phyloP scores from a whole-genome alignment of 2,888 invertebrate species.

The Nomada fabriciana region DNA sequence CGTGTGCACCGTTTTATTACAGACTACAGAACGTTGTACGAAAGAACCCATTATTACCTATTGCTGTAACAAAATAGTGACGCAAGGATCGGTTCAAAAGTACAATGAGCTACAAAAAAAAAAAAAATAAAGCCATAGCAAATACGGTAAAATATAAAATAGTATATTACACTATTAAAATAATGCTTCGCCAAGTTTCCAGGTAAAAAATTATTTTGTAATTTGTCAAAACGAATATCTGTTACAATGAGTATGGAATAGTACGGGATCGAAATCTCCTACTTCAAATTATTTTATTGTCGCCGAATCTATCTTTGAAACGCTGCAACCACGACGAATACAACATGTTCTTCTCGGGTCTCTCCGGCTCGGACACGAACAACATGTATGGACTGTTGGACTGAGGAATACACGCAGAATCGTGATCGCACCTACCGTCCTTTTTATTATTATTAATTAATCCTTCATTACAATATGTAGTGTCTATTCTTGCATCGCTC shows the following conservation, averaged over 20 bases:
- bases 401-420: neutral
- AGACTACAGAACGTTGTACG: neutral
- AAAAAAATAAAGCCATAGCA: neutral
- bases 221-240: neutral
- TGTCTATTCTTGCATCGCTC: neutral
- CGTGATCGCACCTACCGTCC: neutral
- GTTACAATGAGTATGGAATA: no score
- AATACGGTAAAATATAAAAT: neutral
- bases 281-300: constrained; percentile 19
- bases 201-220: neutral
- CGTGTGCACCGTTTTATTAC: neutral
- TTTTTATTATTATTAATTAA: no score
- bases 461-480: no score
- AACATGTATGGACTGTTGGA: neutral
- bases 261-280: no score
- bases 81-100: neutral
- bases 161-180: neutral
- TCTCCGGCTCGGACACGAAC: constrained; percentile 4
- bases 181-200: neutral
- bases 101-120: neutral
- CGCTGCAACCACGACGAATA: constrained; percentile 74
- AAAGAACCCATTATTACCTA: neutral
- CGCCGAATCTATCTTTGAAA: constrained; percentile 33
- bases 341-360: constrained; percentile 70
- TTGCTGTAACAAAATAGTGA: neutral